Evolutionary conservation across 2,888 invertebrate genomes (phyloP).

Genomic region (Drosophila diplacantha): DNA sequence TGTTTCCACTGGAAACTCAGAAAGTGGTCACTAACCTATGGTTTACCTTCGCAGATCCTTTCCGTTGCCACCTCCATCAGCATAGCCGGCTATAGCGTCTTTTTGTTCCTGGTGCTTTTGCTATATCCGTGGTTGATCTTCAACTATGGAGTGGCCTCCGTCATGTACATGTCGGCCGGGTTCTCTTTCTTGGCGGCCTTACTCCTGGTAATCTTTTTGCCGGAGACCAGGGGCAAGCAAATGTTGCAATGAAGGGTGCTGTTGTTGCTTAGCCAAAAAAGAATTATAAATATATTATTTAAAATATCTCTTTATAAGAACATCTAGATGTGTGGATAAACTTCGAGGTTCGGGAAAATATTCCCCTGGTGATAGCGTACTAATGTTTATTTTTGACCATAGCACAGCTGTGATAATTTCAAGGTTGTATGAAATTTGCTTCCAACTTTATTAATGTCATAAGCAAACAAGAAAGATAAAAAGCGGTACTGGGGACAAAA

Average conservation of each 20-base stretch:
- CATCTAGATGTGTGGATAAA: neutral
- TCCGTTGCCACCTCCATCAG: constrained; percentile 64
- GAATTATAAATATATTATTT: neutral
- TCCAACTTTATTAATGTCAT: constrained; percentile 4
- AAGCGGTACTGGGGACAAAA: neutral
- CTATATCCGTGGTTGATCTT: constrained; percentile 66
- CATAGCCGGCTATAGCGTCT: constrained; percentile 56
- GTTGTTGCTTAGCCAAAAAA: neutral
- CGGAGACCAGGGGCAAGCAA: constrained; percentile 73
- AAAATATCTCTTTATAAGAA: neutral
- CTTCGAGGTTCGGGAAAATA: neutral
- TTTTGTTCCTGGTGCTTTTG: constrained; percentile 64
- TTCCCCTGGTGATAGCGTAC: constrained; percentile 1
- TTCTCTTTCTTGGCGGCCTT: constrained; percentile 58
- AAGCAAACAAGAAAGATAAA: neutral
- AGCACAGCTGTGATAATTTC: constrained; percentile 4
- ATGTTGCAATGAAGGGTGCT: constrained; percentile 45
- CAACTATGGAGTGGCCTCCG: constrained; percentile 54
- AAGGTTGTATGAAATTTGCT: constrained; percentile 20
- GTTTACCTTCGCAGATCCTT: constrained; percentile 57
- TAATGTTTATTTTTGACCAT: neutral
- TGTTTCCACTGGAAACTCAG: neutral
- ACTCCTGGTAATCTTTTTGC: constrained; percentile 62
- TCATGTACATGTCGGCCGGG: constrained; percentile 65
- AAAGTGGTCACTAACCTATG: neutral